Evolutionary conservation across 2,113 vertebrate genomes (phyloP), one percentile per base, ranked within the genome.

Genomic region (Lagopus leucura): DNA sequence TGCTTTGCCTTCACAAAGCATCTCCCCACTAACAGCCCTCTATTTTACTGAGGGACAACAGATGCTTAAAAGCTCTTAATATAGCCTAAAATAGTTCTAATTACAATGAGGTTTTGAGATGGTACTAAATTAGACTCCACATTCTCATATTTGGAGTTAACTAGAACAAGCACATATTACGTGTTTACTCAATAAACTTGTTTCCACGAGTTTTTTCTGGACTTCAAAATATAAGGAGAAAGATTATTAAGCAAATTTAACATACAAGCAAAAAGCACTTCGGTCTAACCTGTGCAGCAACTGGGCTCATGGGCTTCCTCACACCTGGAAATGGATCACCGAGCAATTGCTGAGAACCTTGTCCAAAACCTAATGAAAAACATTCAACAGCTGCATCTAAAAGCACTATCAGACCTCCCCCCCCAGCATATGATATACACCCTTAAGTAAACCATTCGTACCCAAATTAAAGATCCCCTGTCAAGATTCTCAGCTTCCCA

Each of bases 321-420:
- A 99, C 89, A 60, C 98, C 98, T 95, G 98, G 96, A 97, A 99
- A 99, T 34, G 98, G 98, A 73, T 99, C 99, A 78, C 98, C 98
- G 34, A 98, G 96, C 77, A 99, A 95, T 30, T 98, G 97, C 96
- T 98, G 99, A 88, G 98, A 97, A 89, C 98, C 98, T 96, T 98
- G 94, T 85, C 97, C 94, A 95, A 98, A 99, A 60, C 98, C 99
- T 99, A 90, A 32, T 36, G 64, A 79, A 71, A 64, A 79, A 95
- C 8, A 69, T 50, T 36, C 34, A 89, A 67, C 15, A 61, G 32
- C 6, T 89, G 7, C 18, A 69, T 40, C 86, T 89, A 50, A 47
- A 80, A 88, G 8, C 4, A 45, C 14, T 42, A 71, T 32, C 14
- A 61, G 24, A 64, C 64, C 93, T 12, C 52, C 73, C 36, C 36